These are phyloP conservation scores for Lagorchestes hirsutus DNA, from an alignment of 2,797 vertebrate species.

Conservation along the genomic window DNA sequence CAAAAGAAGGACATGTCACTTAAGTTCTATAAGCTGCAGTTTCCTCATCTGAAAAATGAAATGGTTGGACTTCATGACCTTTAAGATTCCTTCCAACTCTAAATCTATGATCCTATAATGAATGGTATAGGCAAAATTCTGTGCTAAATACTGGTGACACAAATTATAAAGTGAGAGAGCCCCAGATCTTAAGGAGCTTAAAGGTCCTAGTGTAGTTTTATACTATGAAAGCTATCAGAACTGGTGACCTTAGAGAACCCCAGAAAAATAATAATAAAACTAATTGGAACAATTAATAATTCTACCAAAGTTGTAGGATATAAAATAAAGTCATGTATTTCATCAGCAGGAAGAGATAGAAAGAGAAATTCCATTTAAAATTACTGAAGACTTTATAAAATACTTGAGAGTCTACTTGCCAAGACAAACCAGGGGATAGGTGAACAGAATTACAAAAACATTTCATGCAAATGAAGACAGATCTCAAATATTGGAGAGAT, in stretches of 20 bases:
- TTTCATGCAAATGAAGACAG: neutral
- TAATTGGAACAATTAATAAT: neutral
- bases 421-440: neutral
- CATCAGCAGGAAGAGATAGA: neutral
- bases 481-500: neutral
- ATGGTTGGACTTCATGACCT: neutral
- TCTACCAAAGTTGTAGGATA: neutral
- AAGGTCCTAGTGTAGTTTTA: neutral
- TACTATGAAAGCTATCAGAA: neutral
- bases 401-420: neutral
- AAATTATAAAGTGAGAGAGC: neutral
- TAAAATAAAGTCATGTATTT: neutral
- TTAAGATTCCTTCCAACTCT: too few species aligned
- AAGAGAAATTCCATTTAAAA: too few species aligned
- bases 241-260: neutral
- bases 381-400: neutral
- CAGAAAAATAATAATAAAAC: neutral
- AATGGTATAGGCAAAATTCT: neutral
- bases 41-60: neutral
- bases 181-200: neutral
- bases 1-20: neutral
- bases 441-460: neutral
- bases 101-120: too few species aligned
- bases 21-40: neutral
- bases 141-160: neutral